These are phyloP conservation scores for Brachyhypopomus gauderio DNA, from an alignment of 2,113 vertebrate genomes.

Conservation along the genomic window DNA sequence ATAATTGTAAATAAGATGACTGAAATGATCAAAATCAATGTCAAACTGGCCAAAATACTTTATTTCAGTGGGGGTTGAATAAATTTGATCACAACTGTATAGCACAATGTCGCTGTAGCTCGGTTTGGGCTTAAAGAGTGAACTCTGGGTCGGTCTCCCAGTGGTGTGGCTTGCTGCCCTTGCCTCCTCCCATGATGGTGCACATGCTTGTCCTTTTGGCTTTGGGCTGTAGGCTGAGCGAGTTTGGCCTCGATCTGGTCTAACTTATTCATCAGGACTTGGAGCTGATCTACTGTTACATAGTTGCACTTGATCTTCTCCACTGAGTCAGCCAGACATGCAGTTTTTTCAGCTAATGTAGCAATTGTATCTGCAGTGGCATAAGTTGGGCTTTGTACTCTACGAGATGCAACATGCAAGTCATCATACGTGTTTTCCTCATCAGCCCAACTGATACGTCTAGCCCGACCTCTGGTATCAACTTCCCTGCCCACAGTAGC, in stretches of 20 bases:
- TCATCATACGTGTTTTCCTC: conserved; percentile 13
- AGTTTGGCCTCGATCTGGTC: not conserved
- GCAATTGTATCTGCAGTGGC: conserved; percentile 22
- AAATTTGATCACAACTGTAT: too few relatives aligned
- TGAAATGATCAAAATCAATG: too few relatives aligned
- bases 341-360: not conserved
- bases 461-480: conserved; percentile 6
- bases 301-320: not conserved
- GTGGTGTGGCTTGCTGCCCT: not conserved
- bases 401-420: not conserved
- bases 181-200: not conserved
- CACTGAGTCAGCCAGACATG: not conserved
- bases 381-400: not conserved
- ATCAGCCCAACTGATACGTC: conserved; percentile 19
- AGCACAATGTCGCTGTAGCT: not conserved
- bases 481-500: conserved; percentile 29
- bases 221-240: not conserved
- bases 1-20: too few relatives aligned
- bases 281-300: not conserved
- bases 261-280: not conserved
- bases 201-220: not conserved
- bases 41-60: too few relatives aligned
- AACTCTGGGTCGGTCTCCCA: not conserved
- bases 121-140: not conserved
- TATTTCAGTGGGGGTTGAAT: too few relatives aligned